Conservation (phyloP, 2,113 vertebrate species). For the Capreolus pygargus region DNA sequence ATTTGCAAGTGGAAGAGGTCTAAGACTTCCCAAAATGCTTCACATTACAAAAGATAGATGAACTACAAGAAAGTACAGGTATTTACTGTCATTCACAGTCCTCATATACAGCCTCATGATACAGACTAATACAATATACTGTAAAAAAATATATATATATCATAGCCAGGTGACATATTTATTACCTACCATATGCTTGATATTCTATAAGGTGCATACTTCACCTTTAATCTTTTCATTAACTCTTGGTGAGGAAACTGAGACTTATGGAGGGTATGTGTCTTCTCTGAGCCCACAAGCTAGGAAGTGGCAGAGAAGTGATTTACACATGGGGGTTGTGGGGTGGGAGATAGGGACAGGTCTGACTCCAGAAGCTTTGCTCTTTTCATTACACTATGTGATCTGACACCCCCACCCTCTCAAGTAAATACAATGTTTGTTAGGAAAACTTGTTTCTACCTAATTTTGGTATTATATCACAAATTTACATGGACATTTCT, state of each 20-base stretch:
- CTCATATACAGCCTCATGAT: neutral
- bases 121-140: neutral
- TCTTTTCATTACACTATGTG: neutral
- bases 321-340: neutral
- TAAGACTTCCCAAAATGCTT: neutral
- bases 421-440: neutral
- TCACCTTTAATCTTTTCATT: neutral
- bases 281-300: neutral
- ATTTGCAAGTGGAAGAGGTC: neutral
- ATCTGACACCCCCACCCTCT: neutral
- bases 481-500: constrained; percentile 1
- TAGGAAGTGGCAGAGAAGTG: neutral
- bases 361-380: neutral
- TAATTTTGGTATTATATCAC: constrained; percentile 14
- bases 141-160: neutral
- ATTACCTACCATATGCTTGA: neutral
- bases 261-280: neutral
- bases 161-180: neutral
- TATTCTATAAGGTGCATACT: neutral
- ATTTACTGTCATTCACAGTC: neutral
- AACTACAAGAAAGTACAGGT: neutral
- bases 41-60: neutral
- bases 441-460: constrained; percentile 21
- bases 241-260: neutral
- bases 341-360: neutral